Conservation (phyloP, 2,113 vertebrate genomes). For the Perca flavescens region DNA sequence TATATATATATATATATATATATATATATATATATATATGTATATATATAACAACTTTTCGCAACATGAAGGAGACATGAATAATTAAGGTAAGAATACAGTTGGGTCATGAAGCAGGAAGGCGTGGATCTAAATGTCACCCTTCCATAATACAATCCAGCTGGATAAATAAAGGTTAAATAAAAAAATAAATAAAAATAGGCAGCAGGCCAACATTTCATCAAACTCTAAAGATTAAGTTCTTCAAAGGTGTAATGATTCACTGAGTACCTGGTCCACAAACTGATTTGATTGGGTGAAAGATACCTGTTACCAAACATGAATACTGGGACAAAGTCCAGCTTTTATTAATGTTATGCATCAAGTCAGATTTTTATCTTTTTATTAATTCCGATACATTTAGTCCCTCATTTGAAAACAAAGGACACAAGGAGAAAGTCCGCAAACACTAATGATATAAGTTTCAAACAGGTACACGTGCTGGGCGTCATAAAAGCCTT, state of each 20-base stretch:
- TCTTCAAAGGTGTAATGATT: neutral
- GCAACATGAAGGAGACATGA: neutral
- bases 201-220: constrained; percentile 8
- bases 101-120: neutral
- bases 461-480: constrained; percentile 43
- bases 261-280: neutral
- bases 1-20: no score
- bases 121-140: neutral
- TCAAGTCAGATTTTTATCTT: neutral
- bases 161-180: no score
- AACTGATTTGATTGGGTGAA: constrained; percentile 7
- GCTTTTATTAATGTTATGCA: constrained; percentile 19
- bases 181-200: neutral
- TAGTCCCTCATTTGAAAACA: neutral
- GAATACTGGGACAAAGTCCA: constrained; percentile 46
- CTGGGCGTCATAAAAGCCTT: constrained; percentile 42
- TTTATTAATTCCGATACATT: neutral
- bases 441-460: neutral
- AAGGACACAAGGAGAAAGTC: neutral
- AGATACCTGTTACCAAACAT: constrained; percentile 55
- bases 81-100: neutral
- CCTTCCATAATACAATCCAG: neutral
- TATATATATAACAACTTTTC: no score
- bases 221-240: neutral
- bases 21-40: no score